Conservation (phyloP, 2,113 vertebrate species). For the Alaudala cheleensis region DNA sequence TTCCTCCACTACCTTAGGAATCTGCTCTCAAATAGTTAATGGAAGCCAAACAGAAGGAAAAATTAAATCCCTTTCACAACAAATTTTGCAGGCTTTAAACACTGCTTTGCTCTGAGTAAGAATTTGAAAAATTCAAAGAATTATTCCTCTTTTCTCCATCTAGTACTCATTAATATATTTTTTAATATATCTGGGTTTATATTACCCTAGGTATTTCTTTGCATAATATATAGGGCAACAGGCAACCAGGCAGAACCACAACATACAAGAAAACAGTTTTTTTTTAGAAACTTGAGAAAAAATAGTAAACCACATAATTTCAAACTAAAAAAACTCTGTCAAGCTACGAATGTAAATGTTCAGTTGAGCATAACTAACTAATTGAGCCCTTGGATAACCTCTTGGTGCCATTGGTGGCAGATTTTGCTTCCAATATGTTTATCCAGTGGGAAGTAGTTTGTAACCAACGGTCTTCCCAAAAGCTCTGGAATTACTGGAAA, state of each 20-base stretch:
- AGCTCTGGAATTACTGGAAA: background rate
- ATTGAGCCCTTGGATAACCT: background rate
- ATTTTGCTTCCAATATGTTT: background rate
- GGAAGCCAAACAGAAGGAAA: background rate
- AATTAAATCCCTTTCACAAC: background rate
- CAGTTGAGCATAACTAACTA: background rate
- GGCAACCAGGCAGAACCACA: background rate
- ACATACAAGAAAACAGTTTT: background rate
- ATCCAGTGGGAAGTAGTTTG: background rate
- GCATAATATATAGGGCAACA: slow-evolving; percentile 28
- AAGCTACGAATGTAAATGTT: background rate
- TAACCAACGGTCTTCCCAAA: background rate
- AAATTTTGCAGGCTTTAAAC: background rate
- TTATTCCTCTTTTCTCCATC: background rate
- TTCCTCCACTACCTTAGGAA: background rate
- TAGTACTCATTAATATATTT: background rate
- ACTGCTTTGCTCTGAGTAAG: background rate
- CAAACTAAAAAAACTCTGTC: background rate
- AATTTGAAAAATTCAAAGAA: background rate
- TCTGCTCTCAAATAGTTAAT: background rate
- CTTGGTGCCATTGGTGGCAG: rapidly evolving
- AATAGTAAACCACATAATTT: background rate
- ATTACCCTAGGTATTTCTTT: slow-evolving; percentile 4
- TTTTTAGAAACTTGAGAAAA: background rate
- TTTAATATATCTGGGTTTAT: background rate